Conservation (phyloP, 2,888 invertebrate species). For the Lithophane semibrunnea region DNA sequence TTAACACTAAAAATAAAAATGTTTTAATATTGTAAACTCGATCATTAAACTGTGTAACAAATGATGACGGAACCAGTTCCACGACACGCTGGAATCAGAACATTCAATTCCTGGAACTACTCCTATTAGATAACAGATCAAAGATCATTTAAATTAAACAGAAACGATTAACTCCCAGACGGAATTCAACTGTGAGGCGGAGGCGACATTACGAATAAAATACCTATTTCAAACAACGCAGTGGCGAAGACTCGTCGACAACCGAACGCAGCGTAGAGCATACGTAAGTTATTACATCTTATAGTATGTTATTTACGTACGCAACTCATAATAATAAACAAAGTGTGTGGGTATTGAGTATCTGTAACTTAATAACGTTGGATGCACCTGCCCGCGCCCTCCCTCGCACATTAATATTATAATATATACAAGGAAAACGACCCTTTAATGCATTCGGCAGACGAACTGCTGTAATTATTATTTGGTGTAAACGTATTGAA, state of each 20-base stretch:
- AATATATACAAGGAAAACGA: conserved; percentile 85
- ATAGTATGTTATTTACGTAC: conserved; percentile 79
- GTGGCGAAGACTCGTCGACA: conserved; percentile 57
- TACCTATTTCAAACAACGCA: conserved; percentile 61
- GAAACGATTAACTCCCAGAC: conserved; percentile 77
- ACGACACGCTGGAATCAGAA: conserved; percentile 78
- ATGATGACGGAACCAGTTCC: conserved; percentile 77
- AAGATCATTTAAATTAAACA: conserved; percentile 82
- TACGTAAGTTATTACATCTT: conserved; percentile 69
- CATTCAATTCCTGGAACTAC: conserved; percentile 82
- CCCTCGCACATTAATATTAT: conserved; percentile 83
- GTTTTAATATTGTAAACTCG: conserved; percentile 76
- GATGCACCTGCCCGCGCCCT: conserved; percentile 82
- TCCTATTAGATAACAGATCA: conserved; percentile 87
- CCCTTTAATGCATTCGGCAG: conserved; percentile 85
- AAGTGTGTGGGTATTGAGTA: conserved; percentile 78
- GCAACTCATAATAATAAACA: conserved; percentile 79
- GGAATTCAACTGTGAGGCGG: conserved; percentile 59
- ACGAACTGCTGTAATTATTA: conserved; percentile 86
- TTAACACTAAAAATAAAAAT: conserved; percentile 59
- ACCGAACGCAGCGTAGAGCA: conserved; percentile 54
- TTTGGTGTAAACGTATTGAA: conserved; percentile 89
- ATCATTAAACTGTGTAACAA: conserved; percentile 82
- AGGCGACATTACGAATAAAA: conserved; percentile 64
- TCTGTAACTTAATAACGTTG: conserved; percentile 85